Evolutionary conservation across 1,140 invertebrate species (phyloP).

Genomic region (Euura saliciscinereae): DNA sequence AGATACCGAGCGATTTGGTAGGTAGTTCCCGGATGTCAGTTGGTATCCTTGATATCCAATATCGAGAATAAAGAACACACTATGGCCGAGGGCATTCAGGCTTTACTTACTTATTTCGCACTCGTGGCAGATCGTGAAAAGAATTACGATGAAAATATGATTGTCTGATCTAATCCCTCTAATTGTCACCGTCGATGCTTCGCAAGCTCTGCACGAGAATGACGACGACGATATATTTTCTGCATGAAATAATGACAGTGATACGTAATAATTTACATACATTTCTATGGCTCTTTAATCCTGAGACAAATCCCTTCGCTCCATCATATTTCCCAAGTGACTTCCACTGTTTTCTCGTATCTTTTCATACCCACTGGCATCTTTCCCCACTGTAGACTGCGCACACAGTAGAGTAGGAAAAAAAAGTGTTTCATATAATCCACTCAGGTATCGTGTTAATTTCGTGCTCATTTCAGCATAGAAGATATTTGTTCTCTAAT

Average conservation of each 20-base stretch:
- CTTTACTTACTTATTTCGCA: neutral
- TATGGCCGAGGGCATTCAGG: neutral
- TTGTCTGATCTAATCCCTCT: neutral
- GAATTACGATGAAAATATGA: too few relatives aligned
- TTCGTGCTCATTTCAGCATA: neutral
- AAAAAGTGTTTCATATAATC: too few relatives aligned
- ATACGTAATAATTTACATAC: neutral
- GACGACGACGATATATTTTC: neutral
- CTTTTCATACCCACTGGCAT: too few relatives aligned
- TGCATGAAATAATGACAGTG: neutral
- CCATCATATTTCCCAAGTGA: conserved; percentile 2
- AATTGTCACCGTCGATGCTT: too few relatives aligned
- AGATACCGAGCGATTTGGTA: neutral
- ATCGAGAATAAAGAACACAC: neutral
- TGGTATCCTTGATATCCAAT: neutral
- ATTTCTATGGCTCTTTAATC: neutral
- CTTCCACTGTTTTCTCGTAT: neutral
- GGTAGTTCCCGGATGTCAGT: neutral
- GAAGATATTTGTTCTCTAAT: neutral
- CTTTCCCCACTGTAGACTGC: too few relatives aligned
- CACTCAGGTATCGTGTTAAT: too few relatives aligned
- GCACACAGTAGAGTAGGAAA: too few relatives aligned
- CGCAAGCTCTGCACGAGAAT: too few relatives aligned
- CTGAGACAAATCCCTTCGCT: neutral
- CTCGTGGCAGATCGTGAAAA: neutral